Percentiles rank a stretch among this genome's conserved stretches.
phyloP scores from a whole-genome alignment of 2,888 invertebrate species.

The Melanchra persicariae region DNA sequence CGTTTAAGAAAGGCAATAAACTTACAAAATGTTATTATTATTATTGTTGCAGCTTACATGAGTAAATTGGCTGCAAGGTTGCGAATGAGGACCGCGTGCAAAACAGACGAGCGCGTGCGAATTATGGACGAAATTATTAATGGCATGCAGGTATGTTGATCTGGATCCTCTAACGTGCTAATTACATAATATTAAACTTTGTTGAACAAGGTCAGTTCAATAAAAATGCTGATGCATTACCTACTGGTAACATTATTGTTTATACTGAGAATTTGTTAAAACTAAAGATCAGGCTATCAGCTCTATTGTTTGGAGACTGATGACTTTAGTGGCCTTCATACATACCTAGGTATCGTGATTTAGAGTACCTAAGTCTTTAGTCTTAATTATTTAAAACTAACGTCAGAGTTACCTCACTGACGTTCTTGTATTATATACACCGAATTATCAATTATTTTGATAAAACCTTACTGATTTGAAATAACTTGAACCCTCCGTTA shows the following conservation, averaged over 20 bases:
- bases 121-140: constrained; percentile 98
- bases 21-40: constrained; percentile 26
- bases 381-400: too few species aligned
- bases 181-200: constrained; percentile 29
- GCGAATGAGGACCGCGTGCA: constrained; percentile 94
- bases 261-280: neutral
- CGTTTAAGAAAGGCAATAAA: constrained; percentile 33
- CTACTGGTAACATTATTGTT: neutral
- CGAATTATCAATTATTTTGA: neutral
- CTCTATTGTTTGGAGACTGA: neutral
- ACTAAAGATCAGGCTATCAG: neutral
- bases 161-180: constrained; percentile 31
- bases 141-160: constrained; percentile 96
- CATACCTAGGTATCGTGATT: neutral
- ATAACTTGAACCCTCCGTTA: neutral
- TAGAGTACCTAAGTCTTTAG: neutral
- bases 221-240: neutral
- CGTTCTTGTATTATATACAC: neutral
- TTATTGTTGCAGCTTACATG: constrained; percentile 89
- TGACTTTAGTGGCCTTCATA: neutral
- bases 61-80: constrained; percentile 92
- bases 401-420: too few species aligned
- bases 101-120: constrained; percentile 97
- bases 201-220: constrained; percentile 4
- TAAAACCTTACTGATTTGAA: neutral